Conservation (phyloP, 2,113 vertebrate genomes). For the Centrocercus urophasianus region DNA sequence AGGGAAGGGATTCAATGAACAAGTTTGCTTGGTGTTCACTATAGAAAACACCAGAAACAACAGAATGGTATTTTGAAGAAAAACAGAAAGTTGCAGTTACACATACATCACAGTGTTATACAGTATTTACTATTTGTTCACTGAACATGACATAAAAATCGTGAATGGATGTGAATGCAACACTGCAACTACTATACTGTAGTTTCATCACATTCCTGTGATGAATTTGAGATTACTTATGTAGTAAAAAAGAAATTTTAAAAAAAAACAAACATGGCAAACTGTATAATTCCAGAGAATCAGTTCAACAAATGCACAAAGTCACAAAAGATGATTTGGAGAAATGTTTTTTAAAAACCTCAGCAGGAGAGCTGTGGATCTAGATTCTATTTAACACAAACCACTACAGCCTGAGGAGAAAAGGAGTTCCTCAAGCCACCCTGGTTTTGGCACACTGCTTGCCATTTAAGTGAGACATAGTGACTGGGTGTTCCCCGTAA, state of each 20-base stretch:
- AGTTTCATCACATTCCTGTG: neutral
- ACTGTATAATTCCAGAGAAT: neutral
- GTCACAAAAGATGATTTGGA: neutral
- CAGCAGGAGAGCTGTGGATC: neutral
- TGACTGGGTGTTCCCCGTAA: neutral
- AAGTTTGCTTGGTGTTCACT: neutral
- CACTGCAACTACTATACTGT: neutral
- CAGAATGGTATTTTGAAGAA: neutral
- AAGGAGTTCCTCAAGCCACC: neutral
- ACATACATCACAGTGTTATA: neutral
- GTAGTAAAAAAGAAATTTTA: neutral
- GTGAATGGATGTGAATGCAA: neutral
- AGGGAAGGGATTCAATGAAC: neutral
- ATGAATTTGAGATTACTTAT: neutral
- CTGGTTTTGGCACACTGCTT: neutral
- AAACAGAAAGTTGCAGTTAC: neutral
- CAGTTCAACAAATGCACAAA: conserved; percentile 33
- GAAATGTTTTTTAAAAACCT: conserved; percentile 5
- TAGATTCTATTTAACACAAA: conserved; percentile 17
- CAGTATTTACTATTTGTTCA: neutral
- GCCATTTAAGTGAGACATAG: neutral
- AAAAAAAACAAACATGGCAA: neutral
- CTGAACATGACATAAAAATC: neutral
- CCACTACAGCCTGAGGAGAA: neutral
- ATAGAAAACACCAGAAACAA: neutral